Conservation (phyloP, 2,113 vertebrate genomes). For the Mus pahari region DNA sequence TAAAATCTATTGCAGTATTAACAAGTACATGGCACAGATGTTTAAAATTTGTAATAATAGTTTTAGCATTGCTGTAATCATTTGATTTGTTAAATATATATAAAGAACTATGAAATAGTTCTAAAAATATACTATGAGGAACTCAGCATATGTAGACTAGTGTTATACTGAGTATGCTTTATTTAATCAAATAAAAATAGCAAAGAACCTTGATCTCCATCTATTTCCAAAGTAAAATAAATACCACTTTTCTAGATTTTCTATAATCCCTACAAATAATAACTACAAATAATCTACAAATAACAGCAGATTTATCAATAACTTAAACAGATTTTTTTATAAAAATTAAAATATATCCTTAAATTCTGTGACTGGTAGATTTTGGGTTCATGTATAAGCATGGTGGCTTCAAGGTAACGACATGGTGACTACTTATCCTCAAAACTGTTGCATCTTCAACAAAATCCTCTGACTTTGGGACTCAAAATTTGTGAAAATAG, state of each 20-base stretch:
- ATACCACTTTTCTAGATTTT: neutral
- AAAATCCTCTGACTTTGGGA: neutral
- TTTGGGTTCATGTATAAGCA: neutral
- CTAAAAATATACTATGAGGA: neutral
- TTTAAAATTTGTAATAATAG: neutral
- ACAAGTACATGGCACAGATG: neutral
- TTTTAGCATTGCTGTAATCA: neutral
- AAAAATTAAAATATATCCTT: neutral
- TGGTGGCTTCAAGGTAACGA: neutral
- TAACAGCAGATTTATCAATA: neutral
- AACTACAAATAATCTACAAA: neutral
- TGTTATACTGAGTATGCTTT: neutral
- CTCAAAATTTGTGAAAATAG: neutral
- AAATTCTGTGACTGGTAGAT: neutral
- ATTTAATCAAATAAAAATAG: neutral
- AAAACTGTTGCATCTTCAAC: neutral
- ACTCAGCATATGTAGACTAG: neutral
- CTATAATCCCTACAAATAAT: neutral
- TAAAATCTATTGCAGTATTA: neutral
- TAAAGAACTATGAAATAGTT: neutral
- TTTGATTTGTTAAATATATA: neutral
- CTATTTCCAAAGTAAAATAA: neutral
- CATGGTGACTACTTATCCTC: neutral
- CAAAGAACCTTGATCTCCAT: neutral
- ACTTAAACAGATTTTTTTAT: neutral